A percentile compares a stretch with the other conserved stretches of the same genome.
Conservation (phyloP, 1,140 invertebrate genomes). For the Apis cerana region DNA sequence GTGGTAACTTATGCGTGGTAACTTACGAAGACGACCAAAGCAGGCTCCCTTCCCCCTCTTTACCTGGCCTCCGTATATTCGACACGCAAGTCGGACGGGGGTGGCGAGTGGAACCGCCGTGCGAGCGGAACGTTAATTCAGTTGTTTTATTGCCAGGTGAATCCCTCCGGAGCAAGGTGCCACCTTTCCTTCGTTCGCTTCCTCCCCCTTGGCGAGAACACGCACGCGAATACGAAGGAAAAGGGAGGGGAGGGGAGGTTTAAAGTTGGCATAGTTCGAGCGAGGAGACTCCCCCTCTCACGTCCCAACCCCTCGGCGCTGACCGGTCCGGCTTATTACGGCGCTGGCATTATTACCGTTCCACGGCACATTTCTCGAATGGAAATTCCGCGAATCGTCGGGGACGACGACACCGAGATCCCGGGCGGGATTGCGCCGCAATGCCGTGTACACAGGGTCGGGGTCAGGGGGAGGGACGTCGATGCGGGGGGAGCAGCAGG, state of each 20-base stretch:
- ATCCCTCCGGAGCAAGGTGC: constrained; percentile 43
- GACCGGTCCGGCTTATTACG: constrained; percentile 56
- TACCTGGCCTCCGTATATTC: not conserved
- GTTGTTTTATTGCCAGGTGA: constrained; percentile 62
- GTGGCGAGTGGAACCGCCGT: not conserved
- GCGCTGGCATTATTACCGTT: constrained; percentile 64
- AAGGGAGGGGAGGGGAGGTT: too few species aligned
- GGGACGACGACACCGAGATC: constrained; percentile 54
- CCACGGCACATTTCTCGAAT: constrained; percentile 60
- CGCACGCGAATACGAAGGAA: too few species aligned
- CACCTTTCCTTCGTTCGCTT: constrained; percentile 30
- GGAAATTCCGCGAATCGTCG: constrained; percentile 63
- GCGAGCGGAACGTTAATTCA: constrained; percentile 55
- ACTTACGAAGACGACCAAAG: constrained; percentile 34
- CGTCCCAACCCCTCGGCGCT: not conserved
- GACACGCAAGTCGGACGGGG: not conserved
- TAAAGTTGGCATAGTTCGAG: too few species aligned
- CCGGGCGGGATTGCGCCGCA: constrained; percentile 40
- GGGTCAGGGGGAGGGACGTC: not conserved
- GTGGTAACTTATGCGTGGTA: constrained; percentile 26
- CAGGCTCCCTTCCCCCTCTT: not conserved
- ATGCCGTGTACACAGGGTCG: constrained; percentile 25
- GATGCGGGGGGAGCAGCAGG: constrained; percentile 23
- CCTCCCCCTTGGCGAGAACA: too few species aligned
- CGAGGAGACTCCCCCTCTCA: not conserved